Evolutionary conservation across 2,888 invertebrate genomes (phyloP), one percentile per base, ranked within the genome.

Genomic region (Punctoribates punctum): DNA sequence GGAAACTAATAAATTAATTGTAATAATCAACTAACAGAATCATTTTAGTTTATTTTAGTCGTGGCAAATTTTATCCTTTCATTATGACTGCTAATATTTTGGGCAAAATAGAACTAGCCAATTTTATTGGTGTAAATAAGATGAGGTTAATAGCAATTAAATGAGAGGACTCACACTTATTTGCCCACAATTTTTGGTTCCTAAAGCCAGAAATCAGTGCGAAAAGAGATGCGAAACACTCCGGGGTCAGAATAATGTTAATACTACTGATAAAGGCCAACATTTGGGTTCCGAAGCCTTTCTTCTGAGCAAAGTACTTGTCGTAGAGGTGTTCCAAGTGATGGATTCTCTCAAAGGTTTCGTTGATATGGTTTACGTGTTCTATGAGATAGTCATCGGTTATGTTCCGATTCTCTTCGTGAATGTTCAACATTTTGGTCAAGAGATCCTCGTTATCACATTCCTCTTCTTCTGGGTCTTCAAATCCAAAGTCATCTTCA

Each of bases 171-270:
- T 38, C 57, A 76, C 76, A 76, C 27, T 73, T 72, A 54, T 73
- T 73, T 1, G 76, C 76, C 76, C 76, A 76, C 51, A 57, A n/a
- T 29, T 73, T 34, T 17, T 76, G 34, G 34, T 60, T 46, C 23
- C 73, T 27, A 42, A 76, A 29, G 27, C 76, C 76, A 42, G 73
- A 72, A 11, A 76, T 73, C 25, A 72, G 57, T 20, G 54, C 15
- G 73, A 76, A 76, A 20, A 73, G 72, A 1, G 76, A 76, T 6
- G 76, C 54, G 23, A 76, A 76, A 46, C 76, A 76, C 25, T 76
- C 76, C 8, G 76, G 73, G 17, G 51, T 34, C 5, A 76, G 38
- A 17, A 51, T 13, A 17, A 76, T 72, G 27, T 76, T 48, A 42
- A 76, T 34, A 57, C 73, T 73, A n/a, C 72, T 34, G 20, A 76